Percentiles rank a stretch among this genome's conserved stretches.
Evolutionary conservation across 2,888 invertebrate species (phyloP).

Genomic region (Boloria selene): DNA sequence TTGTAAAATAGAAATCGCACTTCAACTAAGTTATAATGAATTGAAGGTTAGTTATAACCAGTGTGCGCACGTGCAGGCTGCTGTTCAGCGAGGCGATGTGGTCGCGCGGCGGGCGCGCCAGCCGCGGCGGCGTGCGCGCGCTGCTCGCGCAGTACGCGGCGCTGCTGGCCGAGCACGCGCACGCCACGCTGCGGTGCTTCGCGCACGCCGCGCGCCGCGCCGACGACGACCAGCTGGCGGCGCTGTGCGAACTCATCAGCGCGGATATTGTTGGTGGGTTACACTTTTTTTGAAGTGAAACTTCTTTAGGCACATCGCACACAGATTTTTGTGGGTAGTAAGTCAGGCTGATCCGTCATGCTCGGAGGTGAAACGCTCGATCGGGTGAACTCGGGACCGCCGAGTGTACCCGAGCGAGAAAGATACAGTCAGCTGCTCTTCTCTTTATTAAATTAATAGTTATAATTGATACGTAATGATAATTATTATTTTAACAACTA

Average conservation of each 20-base stretch:
- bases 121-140: constrained; percentile 66
- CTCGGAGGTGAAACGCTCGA: too few relatives aligned
- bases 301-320: too few relatives aligned
- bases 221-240: constrained; percentile 56
- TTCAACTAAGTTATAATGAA: too few relatives aligned
- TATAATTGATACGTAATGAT: too few relatives aligned
- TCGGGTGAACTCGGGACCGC: too few relatives aligned
- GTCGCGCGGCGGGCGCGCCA: constrained; percentile 66
- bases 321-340: too few relatives aligned
- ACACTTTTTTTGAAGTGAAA: not conserved
- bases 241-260: constrained; percentile 65
- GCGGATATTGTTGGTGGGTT: constrained; percentile 70
- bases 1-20: too few relatives aligned
- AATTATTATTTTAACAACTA: too few relatives aligned
- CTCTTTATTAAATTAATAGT: too few relatives aligned
- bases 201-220: constrained; percentile 57
- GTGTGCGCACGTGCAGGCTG: constrained; percentile 49
- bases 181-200: constrained; percentile 60
- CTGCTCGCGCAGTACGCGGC: constrained; percentile 66
- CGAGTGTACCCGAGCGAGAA: too few relatives aligned
- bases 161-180: constrained; percentile 67
- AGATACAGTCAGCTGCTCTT: too few relatives aligned
- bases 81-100: constrained; percentile 77
- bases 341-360: too few relatives aligned
- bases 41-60: not conserved